These are phyloP conservation scores for Anas platyrhynchos DNA, from an alignment of 2,113 vertebrate species.

Conservation along the genomic window DNA sequence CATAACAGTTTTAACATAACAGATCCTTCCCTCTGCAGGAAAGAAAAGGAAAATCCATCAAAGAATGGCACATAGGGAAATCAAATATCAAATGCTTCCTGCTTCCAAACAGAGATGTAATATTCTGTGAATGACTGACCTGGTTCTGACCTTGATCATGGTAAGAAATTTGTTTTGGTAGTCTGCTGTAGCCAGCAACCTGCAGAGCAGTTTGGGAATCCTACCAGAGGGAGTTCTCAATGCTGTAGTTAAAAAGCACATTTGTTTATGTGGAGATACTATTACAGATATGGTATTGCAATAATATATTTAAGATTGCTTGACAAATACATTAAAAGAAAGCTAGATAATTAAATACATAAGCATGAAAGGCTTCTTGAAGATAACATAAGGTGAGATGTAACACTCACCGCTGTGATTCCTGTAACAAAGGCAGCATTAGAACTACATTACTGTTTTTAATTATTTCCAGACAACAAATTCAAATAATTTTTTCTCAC, in stretches of 20 bases:
- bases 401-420: not conserved
- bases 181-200: conserved; percentile 85
- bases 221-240: conserved; percentile 80
- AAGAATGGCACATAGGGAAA: conserved; percentile 57
- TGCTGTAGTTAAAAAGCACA: conserved; percentile 73
- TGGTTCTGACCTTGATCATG: conserved; percentile 81
- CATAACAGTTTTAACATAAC: conserved; percentile 46
- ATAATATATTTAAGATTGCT: conserved; percentile 56
- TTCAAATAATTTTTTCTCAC: conserved; percentile 26
- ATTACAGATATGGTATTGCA: conserved; percentile 60
- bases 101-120: conserved; percentile 73
- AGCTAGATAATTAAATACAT: conserved; percentile 44
- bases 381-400: conserved; percentile 50
- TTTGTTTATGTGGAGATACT: conserved; percentile 66
- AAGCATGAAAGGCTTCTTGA: conserved; percentile 56
- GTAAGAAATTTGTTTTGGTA: conserved; percentile 91
- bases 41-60: conserved; percentile 78
- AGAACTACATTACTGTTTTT: conserved; percentile 32
- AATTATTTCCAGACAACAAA: conserved; percentile 45
- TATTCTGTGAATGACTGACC: conserved; percentile 84
- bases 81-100: conserved; percentile 75
- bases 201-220: conserved; percentile 87
- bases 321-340: conserved; percentile 54
- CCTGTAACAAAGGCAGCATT: conserved; percentile 43
- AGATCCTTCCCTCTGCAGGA: conserved; percentile 55